Base-by-base conservation (phyloP, 1,140 invertebrate genomes). In the Lepidotrigona ventralis region DNA sequence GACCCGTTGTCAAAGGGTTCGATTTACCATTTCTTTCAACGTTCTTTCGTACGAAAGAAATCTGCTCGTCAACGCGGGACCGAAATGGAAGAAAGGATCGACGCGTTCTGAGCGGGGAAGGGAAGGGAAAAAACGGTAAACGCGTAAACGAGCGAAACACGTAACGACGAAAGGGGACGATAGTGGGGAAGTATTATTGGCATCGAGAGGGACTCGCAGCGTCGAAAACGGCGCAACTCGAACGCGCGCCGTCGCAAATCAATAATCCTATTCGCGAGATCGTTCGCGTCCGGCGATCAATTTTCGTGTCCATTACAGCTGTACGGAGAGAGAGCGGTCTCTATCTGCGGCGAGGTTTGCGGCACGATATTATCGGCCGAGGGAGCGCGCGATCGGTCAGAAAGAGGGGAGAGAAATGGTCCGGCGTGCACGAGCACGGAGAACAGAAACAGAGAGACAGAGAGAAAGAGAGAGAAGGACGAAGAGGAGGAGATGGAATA, bases 191-290 rank as follows among this genome's bases (percentile, higher is more conserved):
- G 39, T 39, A 78, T 29, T 23, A 33, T 60, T 19, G 17, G 53
- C 46, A 70, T 71, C 77, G 33, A 53, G 58, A 70, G 19, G 21
- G 74, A 60, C 53, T 12, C 63, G 56, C 80, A 4, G n/a, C 23
- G 54, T 39, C 33, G 71, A 69, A 76, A 58, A n/a, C 66, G 54
- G 26, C 29, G 15, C 29, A 14, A n/a, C 46, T n/a, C n/a, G n/a
- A 51, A n/a, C 26, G 39, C 39, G 5, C 39, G n/a, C 58, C 51
- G 60, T 66, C 77, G 33, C 77, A 82, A 85, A 88, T 88, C 86
- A 88, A 88, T 87, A 81, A 84, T 85, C 85, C 69, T 75, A 87
- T 88, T 87, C 85, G 82, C 82, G 66, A 79, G 85, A 88, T 88
- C 86, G 81, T 79, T 86, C 73, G 72, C 63, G 77, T 64, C 33